These are phyloP conservation scores for Diadumene lineata DNA, from an alignment of 92 coral and sea anemone species.

Conservation along the genomic window DNA sequence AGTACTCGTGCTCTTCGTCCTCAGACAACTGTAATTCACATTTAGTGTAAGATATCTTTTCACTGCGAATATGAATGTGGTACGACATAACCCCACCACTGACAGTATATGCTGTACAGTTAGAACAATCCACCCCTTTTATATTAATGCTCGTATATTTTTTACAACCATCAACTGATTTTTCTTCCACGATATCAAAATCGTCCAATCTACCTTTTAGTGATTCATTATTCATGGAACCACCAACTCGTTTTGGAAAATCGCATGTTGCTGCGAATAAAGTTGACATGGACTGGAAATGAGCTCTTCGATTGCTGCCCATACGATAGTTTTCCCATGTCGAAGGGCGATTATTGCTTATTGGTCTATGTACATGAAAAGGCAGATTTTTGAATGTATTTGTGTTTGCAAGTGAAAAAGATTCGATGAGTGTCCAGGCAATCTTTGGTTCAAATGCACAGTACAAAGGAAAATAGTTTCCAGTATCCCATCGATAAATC, in stretches of 20 bases:
- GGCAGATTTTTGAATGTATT: background rate
- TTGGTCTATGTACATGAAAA: background rate
- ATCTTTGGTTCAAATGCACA: slow-evolving; percentile 12
- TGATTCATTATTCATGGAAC: too few relatives aligned
- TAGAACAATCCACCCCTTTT: background rate
- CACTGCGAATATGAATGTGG: background rate
- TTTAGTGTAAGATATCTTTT: too few relatives aligned
- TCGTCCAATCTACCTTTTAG: too few relatives aligned
- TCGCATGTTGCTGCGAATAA: too few relatives aligned
- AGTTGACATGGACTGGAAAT: too few relatives aligned
- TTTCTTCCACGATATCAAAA: background rate
- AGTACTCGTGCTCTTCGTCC: background rate
- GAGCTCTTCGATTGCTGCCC: too few relatives aligned
- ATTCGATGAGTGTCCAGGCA: slow-evolving; percentile 26
- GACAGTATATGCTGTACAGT: background rate
- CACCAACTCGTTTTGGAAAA: too few relatives aligned
- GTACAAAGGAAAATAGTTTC: slow-evolving; percentile 1
- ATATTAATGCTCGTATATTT: background rate
- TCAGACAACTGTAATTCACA: background rate
- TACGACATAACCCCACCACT: too few relatives aligned
- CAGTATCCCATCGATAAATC: background rate
- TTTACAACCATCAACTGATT: background rate
- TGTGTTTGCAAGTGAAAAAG: slow-evolving; percentile 12
- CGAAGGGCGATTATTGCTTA: background rate
- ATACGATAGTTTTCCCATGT: background rate